Conservation (phyloP, 2,797 vertebrate species). For the Pachyuromys duprasi region DNA sequence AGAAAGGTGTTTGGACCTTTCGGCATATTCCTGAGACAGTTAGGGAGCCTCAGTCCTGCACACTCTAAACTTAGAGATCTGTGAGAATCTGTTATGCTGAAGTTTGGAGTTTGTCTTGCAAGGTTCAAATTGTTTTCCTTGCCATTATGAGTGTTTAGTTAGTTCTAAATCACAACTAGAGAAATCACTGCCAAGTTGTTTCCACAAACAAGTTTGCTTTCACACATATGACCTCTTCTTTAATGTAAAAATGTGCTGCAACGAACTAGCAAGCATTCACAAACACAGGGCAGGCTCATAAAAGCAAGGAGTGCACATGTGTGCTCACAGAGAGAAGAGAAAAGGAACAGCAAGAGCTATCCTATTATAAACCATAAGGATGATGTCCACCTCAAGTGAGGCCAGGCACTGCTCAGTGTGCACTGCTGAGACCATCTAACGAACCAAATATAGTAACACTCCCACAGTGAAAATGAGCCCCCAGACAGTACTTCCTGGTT, state of each 20-base stretch:
- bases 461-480: background rate
- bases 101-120: constrained; percentile 40
- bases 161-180: constrained; percentile 68
- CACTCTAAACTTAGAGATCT: constrained; percentile 11
- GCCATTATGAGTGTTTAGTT: constrained; percentile 48
- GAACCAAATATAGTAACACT: background rate
- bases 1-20: background rate
- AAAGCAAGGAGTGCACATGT: background rate
- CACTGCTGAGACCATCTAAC: background rate
- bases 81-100: constrained; percentile 14
- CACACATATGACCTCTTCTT: constrained; percentile 58
- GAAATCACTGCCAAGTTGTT: constrained; percentile 35
- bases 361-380: background rate
- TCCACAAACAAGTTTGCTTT: constrained; percentile 62
- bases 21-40: constrained; percentile 13
- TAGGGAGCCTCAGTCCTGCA: background rate
- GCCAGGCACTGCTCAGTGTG: background rate
- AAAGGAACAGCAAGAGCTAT: background rate
- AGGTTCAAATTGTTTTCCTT: constrained; percentile 60
- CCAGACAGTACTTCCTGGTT: background rate
- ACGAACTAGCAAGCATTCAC: constrained; percentile 21
- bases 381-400: background rate
- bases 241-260: constrained; percentile 59
- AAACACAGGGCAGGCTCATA: background rate
- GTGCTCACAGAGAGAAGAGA: background rate